Evolutionary conservation across 2,888 invertebrate species (phyloP).

Genomic region (Eupithecia centaureata): DNA sequence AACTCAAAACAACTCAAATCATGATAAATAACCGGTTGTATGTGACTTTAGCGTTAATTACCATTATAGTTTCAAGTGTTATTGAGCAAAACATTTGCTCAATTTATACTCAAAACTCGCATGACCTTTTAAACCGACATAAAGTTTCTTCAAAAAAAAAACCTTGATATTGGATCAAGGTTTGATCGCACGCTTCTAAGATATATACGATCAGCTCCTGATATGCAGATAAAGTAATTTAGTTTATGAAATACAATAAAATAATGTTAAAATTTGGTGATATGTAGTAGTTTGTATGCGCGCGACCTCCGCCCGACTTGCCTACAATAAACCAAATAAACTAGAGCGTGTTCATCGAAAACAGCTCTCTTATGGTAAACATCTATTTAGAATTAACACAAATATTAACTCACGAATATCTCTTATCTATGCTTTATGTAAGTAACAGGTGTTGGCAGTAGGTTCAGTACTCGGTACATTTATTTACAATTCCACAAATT

Average conservation of each 20-base stretch:
- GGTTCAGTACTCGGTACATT: slow-evolving; percentile 72
- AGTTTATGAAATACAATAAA: slow-evolving; percentile 45
- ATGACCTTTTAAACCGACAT: too few relatives aligned
- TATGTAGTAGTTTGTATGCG: slow-evolving; percentile 60
- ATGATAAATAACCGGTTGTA: too few relatives aligned
- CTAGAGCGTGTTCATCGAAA: slow-evolving; percentile 75
- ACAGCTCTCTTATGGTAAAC: slow-evolving; percentile 75
- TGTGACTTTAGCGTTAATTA: too few relatives aligned
- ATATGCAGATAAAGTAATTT: slow-evolving; percentile 65
- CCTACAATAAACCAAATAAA: slow-evolving; percentile 79
- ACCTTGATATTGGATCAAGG: too few relatives aligned
- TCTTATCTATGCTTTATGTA: slow-evolving; percentile 64
- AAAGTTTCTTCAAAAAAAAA: too few relatives aligned
- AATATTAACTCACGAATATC: slow-evolving; percentile 71
- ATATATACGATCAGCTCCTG: slow-evolving; percentile 53
- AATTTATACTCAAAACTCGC: background rate
- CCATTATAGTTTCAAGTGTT: too few relatives aligned
- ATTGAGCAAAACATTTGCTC: too few relatives aligned
- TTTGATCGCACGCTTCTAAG: slow-evolving; percentile 64
- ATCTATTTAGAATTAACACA: slow-evolving; percentile 78
- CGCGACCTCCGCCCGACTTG: slow-evolving; percentile 69
- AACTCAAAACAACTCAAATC: too few relatives aligned
- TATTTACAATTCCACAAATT: slow-evolving; percentile 56
- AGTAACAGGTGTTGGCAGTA: slow-evolving; percentile 80
- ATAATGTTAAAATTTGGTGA: slow-evolving; percentile 57